Base-by-base conservation (phyloP, 2,888 invertebrate genomes). In the Troides helena region DNA sequence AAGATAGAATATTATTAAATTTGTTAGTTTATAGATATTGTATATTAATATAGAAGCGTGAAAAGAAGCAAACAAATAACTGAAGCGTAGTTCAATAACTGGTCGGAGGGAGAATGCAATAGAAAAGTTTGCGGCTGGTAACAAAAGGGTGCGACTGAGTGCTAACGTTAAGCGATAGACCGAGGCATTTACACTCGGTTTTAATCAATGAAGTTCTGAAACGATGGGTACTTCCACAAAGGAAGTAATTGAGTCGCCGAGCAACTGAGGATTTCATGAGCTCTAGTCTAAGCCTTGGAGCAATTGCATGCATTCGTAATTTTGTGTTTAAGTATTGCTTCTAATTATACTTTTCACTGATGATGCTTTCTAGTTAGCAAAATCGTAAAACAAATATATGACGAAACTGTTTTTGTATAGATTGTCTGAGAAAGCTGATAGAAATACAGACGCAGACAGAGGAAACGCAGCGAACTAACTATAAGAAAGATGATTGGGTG, bases 161-260 rank as follows among this genome's bases (percentile, higher is more conserved):
- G 36, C 64, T 68, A 56, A 60, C 23, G 56, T 23, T 39, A 64
- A 78, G 82, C 82, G 84, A 77, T 79, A 79, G 80, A 80, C 80
- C 78, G 79, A 72, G 80, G 82, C 85, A 86, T 87, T 88, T 85
- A 84, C 85, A 86, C 87, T 86, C 81, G 76, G 84, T 81, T 88
- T 87, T 89, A 91, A 91, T 91, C 90, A 90, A 89, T 88, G 88
- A 85, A 89, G 84, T 89, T 86, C 85, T 83, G 80, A 82, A 84
- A 80, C 82, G 84, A 86, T 83, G 81, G 81, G 80, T 81, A 81
- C 72, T 75, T 77, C 77, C 85, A 89, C 91, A 91, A 89, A 90
- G 89, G 88, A 86, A 85, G 86, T 90, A 87, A 88, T 89, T 87
- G 87, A 87, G 85, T 81, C 81, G 80, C 78, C 80, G 79, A 81